phyloP scores from a whole-genome alignment of 2,113 vertebrate species.

The Platichthys flesus region DNA sequence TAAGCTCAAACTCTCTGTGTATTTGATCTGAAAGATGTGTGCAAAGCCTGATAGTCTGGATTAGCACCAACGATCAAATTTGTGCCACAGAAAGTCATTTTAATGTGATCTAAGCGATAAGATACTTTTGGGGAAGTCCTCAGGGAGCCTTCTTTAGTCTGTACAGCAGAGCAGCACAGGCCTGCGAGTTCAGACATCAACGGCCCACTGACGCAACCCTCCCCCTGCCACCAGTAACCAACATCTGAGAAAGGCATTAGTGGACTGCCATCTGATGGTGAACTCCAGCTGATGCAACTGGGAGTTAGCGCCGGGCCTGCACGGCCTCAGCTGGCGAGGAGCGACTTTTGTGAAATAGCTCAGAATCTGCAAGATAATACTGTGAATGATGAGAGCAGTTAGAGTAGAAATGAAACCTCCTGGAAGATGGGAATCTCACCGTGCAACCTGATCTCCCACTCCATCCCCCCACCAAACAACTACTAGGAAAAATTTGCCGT shows the following conservation, averaged over 20 bases:
- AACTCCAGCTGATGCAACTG: conserved; percentile 71
- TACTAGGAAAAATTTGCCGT: conserved; percentile 46
- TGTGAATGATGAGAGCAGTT: conserved; percentile 35
- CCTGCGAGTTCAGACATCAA: conserved; percentile 47
- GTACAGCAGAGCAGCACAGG: conserved; percentile 16
- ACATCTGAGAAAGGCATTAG: conserved; percentile 68
- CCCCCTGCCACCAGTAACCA: conserved; percentile 59
- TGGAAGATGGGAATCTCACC: conserved; percentile 5
- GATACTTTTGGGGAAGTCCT: conserved; percentile 47
- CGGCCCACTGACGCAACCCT: conserved; percentile 68
- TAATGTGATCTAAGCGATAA: conserved; percentile 64
- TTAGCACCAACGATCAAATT: conserved; percentile 61
- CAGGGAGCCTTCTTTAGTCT: conserved; percentile 49
- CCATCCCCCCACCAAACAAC: background rate
- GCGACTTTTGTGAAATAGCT: conserved; percentile 37
- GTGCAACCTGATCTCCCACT: conserved; percentile 2
- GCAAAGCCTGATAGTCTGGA: conserved; percentile 59
- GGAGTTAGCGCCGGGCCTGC: conserved; percentile 24
- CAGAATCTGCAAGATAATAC: conserved; percentile 38
- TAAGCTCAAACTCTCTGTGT: conserved; percentile 42
- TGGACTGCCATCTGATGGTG: conserved; percentile 81
- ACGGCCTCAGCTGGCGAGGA: conserved; percentile 30
- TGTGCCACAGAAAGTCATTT: conserved; percentile 59
- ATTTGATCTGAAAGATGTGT: conserved; percentile 66
- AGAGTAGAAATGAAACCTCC: conserved; percentile 25